Base-by-base conservation (phyloP, 2,113 vertebrate species). In the Dermatemys mawii region DNA sequence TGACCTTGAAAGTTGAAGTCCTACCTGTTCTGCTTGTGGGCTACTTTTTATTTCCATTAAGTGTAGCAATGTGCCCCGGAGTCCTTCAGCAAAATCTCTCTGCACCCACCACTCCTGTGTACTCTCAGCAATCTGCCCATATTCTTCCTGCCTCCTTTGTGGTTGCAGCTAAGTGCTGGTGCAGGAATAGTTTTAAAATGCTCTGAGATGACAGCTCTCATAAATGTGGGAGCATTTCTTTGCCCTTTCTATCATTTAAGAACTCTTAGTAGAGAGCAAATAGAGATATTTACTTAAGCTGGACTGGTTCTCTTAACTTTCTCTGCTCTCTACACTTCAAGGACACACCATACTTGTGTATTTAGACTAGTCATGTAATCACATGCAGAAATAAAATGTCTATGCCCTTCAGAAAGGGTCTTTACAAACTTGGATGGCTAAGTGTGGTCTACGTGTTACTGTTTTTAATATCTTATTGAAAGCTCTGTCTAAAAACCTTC, bases 341-440 rank as follows among this genome's bases (percentile, higher is more conserved):
- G 0, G 1, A 11, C 27, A 17, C 2, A 16, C 17, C 5, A 3
- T 26, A 12, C 24, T 75, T 0, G 0, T 48, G 1, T 55, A 8
- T 32, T 70, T 84, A 21, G 63, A 38, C 50, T 89, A 17, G 48
- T 90, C 38, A 6, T 17, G 49, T 87, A 73, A 26, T 3, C 12
- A 26, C 24, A n/a, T 84, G 60, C 83, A 49, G 50, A 84, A 84
- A 67, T 32, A 26, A 21, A 29, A 1, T 0, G 1, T 19, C 32
- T 73, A 22, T 73, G 38, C 10, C 41, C 9, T 24, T n/a, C 19
- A 63, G 38, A 73, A 19, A 22, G 16, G 67, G 11, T 41, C 38
- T 26, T 41, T 2, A 2, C 19, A 26, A 41, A 46, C 38, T 76
- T 46, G 41, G 6, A 22, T 1, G 3, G n/a, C 19, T 24, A 46